These are phyloP conservation scores for Xenopus tropicalis DNA, from an alignment of 2,113 vertebrate genomes.

Conservation along the genomic window DNA sequence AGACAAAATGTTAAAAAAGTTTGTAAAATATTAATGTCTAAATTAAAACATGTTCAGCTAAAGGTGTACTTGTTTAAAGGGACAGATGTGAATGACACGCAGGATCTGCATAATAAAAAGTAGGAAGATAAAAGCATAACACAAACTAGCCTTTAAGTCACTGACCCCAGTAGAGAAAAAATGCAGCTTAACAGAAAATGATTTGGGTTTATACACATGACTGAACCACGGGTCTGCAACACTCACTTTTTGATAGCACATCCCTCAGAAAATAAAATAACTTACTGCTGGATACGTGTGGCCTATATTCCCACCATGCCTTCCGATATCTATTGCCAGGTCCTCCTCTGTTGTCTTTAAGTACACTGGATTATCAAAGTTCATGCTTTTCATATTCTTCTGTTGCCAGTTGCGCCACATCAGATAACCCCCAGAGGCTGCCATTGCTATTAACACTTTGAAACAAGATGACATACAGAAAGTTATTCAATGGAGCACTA, in stretches of 20 bases:
- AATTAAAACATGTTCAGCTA: no score
- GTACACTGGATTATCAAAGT: conserved; percentile 98
- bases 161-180: no score
- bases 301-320: conserved; percentile 83
- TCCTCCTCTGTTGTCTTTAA: conserved; percentile 97
- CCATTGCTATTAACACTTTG: conserved; percentile 81
- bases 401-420: conserved; percentile 97
- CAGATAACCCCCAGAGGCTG: conserved; percentile 75
- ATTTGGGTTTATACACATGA: no score
- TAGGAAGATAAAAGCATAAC: no score
- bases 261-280: conserved; percentile 33
- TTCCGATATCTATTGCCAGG: conserved; percentile 88
- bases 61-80: no score
- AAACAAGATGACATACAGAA: neutral
- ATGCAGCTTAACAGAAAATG: no score
- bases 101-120: no score
- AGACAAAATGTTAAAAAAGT: neutral
- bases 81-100: no score
- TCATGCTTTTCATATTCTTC: conserved; percentile 98
- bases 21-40: no score
- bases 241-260: no score
- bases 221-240: no score
- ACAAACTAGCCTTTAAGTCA: no score
- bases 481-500: neutral
- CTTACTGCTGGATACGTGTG: conserved; percentile 97